These are phyloP conservation scores for Petrocephalus schoutedeni DNA, from an alignment of 2,797 vertebrate genomes.

Conservation along the genomic window DNA sequence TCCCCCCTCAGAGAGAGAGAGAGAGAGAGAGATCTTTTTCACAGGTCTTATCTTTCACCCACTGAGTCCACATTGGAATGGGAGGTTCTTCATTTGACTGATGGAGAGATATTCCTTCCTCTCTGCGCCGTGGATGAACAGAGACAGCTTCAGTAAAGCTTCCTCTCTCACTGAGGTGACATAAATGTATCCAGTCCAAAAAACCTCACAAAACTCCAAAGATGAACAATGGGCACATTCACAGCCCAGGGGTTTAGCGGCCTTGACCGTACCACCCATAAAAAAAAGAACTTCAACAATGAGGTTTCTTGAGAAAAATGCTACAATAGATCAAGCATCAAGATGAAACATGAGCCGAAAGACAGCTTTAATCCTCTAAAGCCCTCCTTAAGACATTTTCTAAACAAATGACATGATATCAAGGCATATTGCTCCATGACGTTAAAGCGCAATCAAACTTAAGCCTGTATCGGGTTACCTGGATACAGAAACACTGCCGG, in stretches of 20 bases:
- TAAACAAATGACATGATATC: constrained; percentile 6
- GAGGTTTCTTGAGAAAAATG: background rate
- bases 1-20: constrained; percentile 47
- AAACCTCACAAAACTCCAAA: background rate
- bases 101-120: background rate
- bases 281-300: background rate
- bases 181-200: background rate
- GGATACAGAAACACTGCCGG: constrained; percentile 25
- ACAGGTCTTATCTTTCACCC: background rate
- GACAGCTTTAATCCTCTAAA: background rate
- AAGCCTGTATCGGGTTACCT: constrained; percentile 27
- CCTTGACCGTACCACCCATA: background rate
- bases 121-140: background rate
- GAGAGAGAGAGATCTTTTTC: constrained; percentile 2
- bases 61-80: background rate
- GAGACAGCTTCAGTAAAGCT: background rate
- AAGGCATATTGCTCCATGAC: constrained; percentile 11
- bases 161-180: background rate
- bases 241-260: background rate
- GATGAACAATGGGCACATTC: constrained; percentile 11
- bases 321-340: background rate
- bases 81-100: background rate
- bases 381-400: background rate
- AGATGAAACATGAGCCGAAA: background rate
- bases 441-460: background rate